Percentiles rank a stretch among this genome's conserved stretches.
Conservation (phyloP, 2,888 invertebrate species). For the Platycheirus albimanus region DNA sequence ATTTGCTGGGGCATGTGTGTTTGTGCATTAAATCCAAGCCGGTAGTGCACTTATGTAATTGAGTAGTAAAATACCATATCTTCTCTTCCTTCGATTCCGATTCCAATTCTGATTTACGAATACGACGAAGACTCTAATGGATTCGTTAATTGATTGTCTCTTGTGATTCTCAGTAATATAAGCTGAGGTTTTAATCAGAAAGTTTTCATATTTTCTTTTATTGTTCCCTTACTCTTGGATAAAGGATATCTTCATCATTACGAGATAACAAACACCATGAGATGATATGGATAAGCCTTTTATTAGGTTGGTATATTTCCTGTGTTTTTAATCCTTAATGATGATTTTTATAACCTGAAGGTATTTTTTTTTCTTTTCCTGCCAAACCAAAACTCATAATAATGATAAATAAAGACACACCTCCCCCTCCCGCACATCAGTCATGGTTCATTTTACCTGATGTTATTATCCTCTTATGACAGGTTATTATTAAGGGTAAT, state of each 20-base stretch:
- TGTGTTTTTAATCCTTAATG: slow-evolving; percentile 31
- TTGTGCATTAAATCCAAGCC: slow-evolving; percentile 55
- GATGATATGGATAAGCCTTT: slow-evolving; percentile 65
- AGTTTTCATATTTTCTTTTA: neutral
- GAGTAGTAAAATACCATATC: slow-evolving; percentile 50
- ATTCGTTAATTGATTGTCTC: slow-evolving; percentile 63
- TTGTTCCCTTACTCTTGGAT: slow-evolving; percentile 12
- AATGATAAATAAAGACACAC: slow-evolving; percentile 6
- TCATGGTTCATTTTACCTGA: slow-evolving; percentile 24
- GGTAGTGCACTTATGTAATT: slow-evolving; percentile 73
- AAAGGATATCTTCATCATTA: slow-evolving; percentile 31
- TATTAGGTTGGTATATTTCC: slow-evolving; percentile 67
- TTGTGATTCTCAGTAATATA: slow-evolving; percentile 33
- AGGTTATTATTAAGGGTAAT: slow-evolving; percentile 62
- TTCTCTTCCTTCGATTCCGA: slow-evolving; percentile 1
- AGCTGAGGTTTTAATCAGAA: slow-evolving; percentile 3
- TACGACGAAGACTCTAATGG: slow-evolving; percentile 41
- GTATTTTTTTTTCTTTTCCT: slow-evolving; percentile 31
- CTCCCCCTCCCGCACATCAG: neutral
- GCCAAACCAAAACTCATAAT: slow-evolving; percentile 8
- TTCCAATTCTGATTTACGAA: neutral
- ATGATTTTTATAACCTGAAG: slow-evolving; percentile 40
- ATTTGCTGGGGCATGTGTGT: slow-evolving; percentile 42
- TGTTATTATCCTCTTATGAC: slow-evolving; percentile 63
- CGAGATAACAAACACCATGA: slow-evolving; percentile 35